Conservation (phyloP, 2,888 invertebrate genomes). For the Listrodromus nycthemerus region DNA sequence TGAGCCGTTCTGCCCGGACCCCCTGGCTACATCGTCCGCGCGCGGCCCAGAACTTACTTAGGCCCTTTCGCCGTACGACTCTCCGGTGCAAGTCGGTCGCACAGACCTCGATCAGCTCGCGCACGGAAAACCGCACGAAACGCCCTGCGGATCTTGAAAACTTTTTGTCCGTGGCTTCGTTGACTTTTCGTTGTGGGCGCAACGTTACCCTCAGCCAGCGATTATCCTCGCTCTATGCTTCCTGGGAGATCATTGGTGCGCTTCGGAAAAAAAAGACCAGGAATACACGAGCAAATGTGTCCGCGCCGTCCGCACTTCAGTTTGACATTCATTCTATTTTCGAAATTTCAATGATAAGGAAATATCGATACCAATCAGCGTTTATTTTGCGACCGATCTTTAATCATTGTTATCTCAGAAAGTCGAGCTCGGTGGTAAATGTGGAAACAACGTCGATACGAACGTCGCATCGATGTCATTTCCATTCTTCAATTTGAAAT, state of each 20-base stretch:
- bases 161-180: constrained; percentile 17
- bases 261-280: background rate
- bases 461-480: background rate
- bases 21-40: constrained; percentile 10
- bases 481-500: background rate
- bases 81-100: constrained; percentile 36
- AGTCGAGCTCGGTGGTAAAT: background rate
- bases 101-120: constrained; percentile 42
- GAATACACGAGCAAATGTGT: constrained; percentile 3
- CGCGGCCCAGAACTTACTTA: constrained; percentile 40
- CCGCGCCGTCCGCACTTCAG: background rate
- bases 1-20: constrained; percentile 35
- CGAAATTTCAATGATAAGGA: background rate
- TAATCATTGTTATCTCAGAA: background rate
- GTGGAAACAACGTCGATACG: no score
- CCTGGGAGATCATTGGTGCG: constrained; percentile 18
- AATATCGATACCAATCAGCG: background rate
- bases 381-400: background rate
- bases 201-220: constrained; percentile 31
- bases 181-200: constrained; percentile 31
- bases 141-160: constrained; percentile 23
- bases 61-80: constrained; percentile 33
- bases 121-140: constrained; percentile 33
- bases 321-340: background rate
- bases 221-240: constrained; percentile 51